These are phyloP conservation scores for Apis laboriosa DNA, from an alignment of 1,140 invertebrate genomes.

Conservation along the genomic window DNA sequence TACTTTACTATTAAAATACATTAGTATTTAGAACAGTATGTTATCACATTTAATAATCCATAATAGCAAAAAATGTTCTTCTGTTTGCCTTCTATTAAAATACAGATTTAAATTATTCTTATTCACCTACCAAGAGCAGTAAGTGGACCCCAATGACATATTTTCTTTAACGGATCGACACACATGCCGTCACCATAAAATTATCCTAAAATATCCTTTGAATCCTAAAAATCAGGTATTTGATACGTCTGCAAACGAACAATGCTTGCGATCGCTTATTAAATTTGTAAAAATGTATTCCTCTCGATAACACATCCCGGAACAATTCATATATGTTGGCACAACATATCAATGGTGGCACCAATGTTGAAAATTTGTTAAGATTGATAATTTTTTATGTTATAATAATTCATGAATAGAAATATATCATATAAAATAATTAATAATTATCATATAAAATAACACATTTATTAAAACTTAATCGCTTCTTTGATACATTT, in stretches of 20 bases:
- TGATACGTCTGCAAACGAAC: background rate
- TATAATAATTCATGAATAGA: background rate
- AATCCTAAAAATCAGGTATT: background rate
- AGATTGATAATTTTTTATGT: background rate
- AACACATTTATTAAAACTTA: background rate
- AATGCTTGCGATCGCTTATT: conserved; percentile 8
- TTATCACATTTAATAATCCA: background rate
- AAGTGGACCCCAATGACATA: conserved; percentile 90
- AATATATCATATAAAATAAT: background rate
- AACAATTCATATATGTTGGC: conserved; percentile 16
- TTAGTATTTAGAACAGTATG: background rate
- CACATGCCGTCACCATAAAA: conserved; percentile 78
- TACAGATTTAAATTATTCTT: background rate
- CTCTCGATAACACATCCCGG: conserved; percentile 31
- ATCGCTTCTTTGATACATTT: background rate
- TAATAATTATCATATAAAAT: background rate
- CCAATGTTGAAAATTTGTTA: conserved; percentile 11
- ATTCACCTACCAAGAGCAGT: conserved; percentile 86
- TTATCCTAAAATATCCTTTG: background rate
- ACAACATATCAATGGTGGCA: conserved; percentile 33
- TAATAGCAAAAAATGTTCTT: background rate
- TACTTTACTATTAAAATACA: background rate
- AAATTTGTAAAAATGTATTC: conserved; percentile 28
- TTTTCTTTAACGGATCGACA: conserved; percentile 82
- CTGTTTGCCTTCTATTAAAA: background rate